Evolutionary conservation across 2,113 vertebrate genomes (phyloP), one percentile per base, ranked within the genome.

Genomic region (Oryzias celebensis): DNA sequence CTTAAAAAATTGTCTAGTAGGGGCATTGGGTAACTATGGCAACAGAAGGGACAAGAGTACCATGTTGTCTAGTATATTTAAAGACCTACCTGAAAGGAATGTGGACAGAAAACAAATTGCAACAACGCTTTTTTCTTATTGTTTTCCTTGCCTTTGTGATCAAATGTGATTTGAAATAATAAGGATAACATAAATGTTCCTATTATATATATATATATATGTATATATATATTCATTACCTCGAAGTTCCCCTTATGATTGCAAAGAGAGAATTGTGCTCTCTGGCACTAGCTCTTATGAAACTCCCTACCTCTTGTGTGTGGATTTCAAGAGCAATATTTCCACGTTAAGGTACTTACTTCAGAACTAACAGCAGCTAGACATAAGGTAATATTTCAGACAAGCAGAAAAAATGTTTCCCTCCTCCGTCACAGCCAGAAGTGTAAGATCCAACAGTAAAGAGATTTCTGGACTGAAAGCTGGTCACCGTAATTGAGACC

Each of bases 21-120:
- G 60, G 64, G 65, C 24, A 2, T 23, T 66, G 24, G 48, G 84
- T 86, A 76, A 74, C 87, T 72, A 86, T 85, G 78, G 85, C 73
- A 86, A 88, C 58, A 65, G 65, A 52, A 23, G 18, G 26, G 77
- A 70, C 63, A 59, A 44, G 62, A 83, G 54, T 31, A 71, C 45
- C 28, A 48, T 23, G 0, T 44, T 70, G 64, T 58, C 43, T 22
- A 36, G 53, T 48, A 22, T 66, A 73, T 68, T 44, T 73, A 22
- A 73, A 23, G 22, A 55, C 49, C 56, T 42, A 18, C 28, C 68
- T 59, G 58, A 67, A 65, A 23, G 41, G 64, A 63, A 45, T 44
- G 22, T 28, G 26, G 2, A 5, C 26, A 28, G 26, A 28, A 28
- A 28, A 28, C 1, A 28, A 28, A 4, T 26, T 28, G 26, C 3